Percentiles rank a stretch among this genome's conserved stretches.
phyloP scores from a whole-genome alignment of 2,797 vertebrate species.

The Dicrostonyx torquatus region DNA sequence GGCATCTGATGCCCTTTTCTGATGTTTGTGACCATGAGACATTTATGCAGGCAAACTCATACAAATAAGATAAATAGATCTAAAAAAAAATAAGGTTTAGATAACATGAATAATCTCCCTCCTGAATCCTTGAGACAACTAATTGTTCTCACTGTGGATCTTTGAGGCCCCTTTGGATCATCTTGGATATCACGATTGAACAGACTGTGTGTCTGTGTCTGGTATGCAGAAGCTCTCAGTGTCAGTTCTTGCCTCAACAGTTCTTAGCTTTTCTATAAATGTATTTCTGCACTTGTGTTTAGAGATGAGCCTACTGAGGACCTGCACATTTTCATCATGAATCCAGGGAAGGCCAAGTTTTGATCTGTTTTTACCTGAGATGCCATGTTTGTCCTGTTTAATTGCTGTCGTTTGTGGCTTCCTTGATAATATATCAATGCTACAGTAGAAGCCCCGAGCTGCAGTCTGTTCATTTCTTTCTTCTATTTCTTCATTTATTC shows the following conservation, averaged over 20 bases:
- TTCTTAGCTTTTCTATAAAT: neutral
- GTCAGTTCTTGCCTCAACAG: neutral
- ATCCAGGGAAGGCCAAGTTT: neutral
- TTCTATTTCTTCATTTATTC: neutral
- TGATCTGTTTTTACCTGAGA: neutral
- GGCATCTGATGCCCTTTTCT: neutral
- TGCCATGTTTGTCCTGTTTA: neutral
- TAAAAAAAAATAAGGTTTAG: neutral
- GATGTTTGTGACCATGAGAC: neutral
- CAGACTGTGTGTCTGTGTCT: neutral
- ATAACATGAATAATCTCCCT: neutral
- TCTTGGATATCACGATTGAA: neutral
- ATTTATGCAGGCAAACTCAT: neutral
- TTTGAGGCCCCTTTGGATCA: neutral
- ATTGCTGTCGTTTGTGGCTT: neutral
- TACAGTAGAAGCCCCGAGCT: neutral
- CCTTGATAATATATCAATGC: neutral
- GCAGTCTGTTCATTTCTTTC: neutral
- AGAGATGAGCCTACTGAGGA: neutral
- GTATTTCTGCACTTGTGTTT: neutral
- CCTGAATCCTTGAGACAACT: neutral
- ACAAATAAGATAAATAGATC: neutral
- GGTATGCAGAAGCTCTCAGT: neutral
- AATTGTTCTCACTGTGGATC: neutral
- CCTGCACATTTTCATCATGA: neutral